Evolutionary conservation across 2,797 vertebrate species (phyloP), one percentile per base, ranked within the genome.

Genomic region (Paguma larvata): DNA sequence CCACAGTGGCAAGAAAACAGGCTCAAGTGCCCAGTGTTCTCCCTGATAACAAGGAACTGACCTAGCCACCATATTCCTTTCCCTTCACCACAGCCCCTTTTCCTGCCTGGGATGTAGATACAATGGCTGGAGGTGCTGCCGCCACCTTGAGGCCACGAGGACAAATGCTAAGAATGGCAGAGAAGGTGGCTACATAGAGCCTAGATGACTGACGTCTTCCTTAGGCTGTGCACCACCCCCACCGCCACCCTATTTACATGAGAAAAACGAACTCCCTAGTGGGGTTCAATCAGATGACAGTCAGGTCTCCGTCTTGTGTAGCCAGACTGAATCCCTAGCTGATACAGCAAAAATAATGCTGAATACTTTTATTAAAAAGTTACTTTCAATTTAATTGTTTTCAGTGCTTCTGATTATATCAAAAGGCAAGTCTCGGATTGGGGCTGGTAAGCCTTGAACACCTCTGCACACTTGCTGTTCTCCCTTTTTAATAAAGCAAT

Each of bases 401-500:
- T 23, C 86, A 11, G 18, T 2, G 48, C 63, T 93, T 30, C 78
- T 34, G 53, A 91, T 59, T 32, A 34, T 75, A 44, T 38, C n/a
- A 21, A n/a, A 44, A 27, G 46, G 67, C n/a, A 38, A 32, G 67
- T 10, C 90, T 65, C 25, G 3, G 18, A 10, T 41, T 0, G 12
- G 65, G 78, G 41, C 67, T 27, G 56, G 46, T 67, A 3, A 48
- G 79, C 32, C 82, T 23, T 41, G 53, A 80, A 18, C 62, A 12
- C 78, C 92, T 67, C 94, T 4, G 10, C 38, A 87, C 77, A 3
- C 51, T 4, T 4, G 8, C 82, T 2, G 30, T 30, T 48, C 32
- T n/a, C 77, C 25, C 27, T 34, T 51, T 97, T 32, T 94, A 83
- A 92, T 92, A 90, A 94, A 87, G 70, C 75, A 44, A 30, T 27